These are phyloP conservation scores for Dicrurus megarhynchus DNA, from an alignment of 2,113 vertebrate genomes.

Conservation along the genomic window DNA sequence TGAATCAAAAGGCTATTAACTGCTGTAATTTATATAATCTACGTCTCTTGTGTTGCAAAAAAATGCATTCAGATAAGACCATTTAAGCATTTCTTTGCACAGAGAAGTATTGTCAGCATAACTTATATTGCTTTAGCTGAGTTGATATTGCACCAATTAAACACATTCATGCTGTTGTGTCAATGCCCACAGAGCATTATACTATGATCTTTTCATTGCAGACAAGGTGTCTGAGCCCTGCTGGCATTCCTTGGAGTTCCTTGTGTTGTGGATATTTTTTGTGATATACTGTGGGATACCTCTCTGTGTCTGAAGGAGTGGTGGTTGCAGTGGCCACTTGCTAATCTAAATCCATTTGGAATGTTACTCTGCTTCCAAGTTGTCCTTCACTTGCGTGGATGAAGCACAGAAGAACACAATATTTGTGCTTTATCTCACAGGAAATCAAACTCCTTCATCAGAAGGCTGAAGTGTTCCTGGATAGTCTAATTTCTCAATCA, in stretches of 20 bases:
- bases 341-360: not conserved
- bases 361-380: not conserved
- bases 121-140: not conserved
- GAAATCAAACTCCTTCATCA: not conserved
- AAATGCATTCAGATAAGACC: not conserved
- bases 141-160: not conserved
- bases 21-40: conserved; percentile 42
- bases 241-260: not conserved
- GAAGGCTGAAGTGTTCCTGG: not conserved
- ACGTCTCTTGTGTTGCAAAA: not conserved
- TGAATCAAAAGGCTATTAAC: conserved; percentile 34
- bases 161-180: not conserved
- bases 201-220: not conserved
- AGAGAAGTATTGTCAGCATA: not conserved
- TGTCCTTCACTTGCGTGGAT: not conserved
- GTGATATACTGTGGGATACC: not conserved
- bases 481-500: not conserved
- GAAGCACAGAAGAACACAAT: not conserved
- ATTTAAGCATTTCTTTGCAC: conserved; percentile 13
- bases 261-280: not conserved
- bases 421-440: not conserved
- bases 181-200: not conserved
- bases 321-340: not conserved
- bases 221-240: conserved; percentile 35
- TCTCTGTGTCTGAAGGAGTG: not conserved